Conservation (phyloP, 2,797 vertebrate species). For the Amblyopsis hoosieri region DNA sequence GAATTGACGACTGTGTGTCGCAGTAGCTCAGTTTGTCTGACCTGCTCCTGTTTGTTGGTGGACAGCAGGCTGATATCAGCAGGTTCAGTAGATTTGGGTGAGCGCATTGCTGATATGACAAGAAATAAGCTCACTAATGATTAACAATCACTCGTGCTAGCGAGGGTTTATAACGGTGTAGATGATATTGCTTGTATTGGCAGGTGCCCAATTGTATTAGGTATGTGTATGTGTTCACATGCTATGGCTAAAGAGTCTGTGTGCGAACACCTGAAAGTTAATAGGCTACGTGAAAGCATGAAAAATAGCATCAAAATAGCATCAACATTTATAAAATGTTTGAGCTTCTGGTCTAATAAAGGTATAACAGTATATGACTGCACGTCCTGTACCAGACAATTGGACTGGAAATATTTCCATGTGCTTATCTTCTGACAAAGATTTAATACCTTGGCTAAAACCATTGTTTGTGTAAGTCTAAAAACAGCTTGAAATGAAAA, state of each 20-base stretch:
- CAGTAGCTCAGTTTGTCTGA: slow-evolving; percentile 31
- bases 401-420: slow-evolving; percentile 39
- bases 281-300: background rate
- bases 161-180: background rate
- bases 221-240: background rate
- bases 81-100: slow-evolving; percentile 47
- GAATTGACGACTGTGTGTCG: slow-evolving; percentile 22
- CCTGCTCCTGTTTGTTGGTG: slow-evolving; percentile 39
- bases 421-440: slow-evolving; percentile 26
- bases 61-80: slow-evolving; percentile 56
- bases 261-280: too few relatives aligned
- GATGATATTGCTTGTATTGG: background rate
- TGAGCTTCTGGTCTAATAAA: slow-evolving; percentile 24
- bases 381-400: slow-evolving; percentile 16
- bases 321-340: slow-evolving; percentile 36
- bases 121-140: slow-evolving; percentile 53
- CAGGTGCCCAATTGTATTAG: background rate
- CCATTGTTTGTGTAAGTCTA: slow-evolving; percentile 12
- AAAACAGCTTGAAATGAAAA: slow-evolving; percentile 11
- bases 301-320: slow-evolving; percentile 10
- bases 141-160: slow-evolving; percentile 50
- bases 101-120: slow-evolving; percentile 63
- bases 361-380: slow-evolving; percentile 19
- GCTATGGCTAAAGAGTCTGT: too few relatives aligned
- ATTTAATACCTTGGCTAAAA: slow-evolving; percentile 28